Percentiles rank a stretch among this genome's conserved stretches.
Evolutionary conservation across 2,888 invertebrate genomes (phyloP).

Genomic region (Myathropa florea): DNA sequence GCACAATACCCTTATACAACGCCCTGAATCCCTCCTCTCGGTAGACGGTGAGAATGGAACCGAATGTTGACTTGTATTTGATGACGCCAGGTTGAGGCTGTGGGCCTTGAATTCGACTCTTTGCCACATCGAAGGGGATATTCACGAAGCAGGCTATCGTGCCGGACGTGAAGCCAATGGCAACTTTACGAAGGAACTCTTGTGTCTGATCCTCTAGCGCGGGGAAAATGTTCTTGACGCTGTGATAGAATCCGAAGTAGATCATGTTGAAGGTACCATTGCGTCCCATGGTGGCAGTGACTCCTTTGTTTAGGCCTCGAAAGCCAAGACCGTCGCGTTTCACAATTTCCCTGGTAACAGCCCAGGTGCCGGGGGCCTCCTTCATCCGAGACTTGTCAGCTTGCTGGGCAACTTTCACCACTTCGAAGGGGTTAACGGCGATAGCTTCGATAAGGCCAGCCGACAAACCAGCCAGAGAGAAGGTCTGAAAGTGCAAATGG

Average conservation of each 20-base stretch:
- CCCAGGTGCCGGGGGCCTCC: slow-evolving; percentile 88
- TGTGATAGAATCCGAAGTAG: slow-evolving; percentile 97
- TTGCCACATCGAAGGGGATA: slow-evolving; percentile 98
- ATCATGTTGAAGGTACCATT: slow-evolving; percentile 96
- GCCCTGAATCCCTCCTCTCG: slow-evolving; percentile 94
- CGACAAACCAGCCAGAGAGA: slow-evolving; percentile 92
- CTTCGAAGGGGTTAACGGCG: slow-evolving; percentile 96
- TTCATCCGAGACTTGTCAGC: slow-evolving; percentile 85
- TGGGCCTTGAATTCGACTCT: slow-evolving; percentile 96
- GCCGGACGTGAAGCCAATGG: slow-evolving; percentile 93
- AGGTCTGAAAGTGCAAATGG: slow-evolving; percentile 84
- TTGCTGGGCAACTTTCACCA: slow-evolving; percentile 95
- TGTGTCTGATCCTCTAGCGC: slow-evolving; percentile 85
- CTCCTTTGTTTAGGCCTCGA: slow-evolving; percentile 91
- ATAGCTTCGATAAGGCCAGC: slow-evolving; percentile 96
- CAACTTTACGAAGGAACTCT: slow-evolving; percentile 89
- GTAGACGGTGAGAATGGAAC: slow-evolving; percentile 88
- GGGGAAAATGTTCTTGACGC: slow-evolving; percentile 89
- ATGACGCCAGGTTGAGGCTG: slow-evolving; percentile 85
- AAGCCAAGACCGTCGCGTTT: slow-evolving; percentile 89
- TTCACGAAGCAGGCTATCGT: slow-evolving; percentile 92
- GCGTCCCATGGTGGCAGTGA: slow-evolving; percentile 93
- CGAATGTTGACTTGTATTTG: slow-evolving; percentile 90
- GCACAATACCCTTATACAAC: slow-evolving; percentile 94
- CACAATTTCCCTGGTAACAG: slow-evolving; percentile 90